Conservation (phyloP, 2,113 vertebrate species). For the Vulpes vulpes region DNA sequence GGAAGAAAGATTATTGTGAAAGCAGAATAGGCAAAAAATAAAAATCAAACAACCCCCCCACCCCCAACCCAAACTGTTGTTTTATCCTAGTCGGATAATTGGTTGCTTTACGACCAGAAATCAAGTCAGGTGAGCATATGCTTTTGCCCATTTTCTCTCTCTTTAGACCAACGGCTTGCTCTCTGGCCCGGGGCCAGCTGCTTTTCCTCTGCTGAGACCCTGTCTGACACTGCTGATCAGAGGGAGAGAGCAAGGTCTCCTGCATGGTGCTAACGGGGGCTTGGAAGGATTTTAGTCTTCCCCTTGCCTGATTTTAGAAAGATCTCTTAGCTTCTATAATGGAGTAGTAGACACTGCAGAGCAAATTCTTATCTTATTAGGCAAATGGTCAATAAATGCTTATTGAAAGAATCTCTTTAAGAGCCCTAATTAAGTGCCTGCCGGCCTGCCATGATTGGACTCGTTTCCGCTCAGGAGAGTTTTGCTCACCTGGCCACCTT, state of each 20-base stretch:
- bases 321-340: background rate
- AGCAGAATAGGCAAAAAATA: background rate
- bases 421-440: background rate
- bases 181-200: constrained; percentile 51
- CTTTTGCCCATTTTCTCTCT: constrained; percentile 9
- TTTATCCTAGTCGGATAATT: constrained; percentile 44
- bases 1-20: constrained; percentile 56
- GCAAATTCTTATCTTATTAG: background rate
- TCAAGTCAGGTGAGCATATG: constrained; percentile 46
- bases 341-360: background rate
- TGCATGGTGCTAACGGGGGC: constrained; percentile 62
- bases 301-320: background rate
- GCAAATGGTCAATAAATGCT: background rate
- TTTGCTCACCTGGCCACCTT: background rate
- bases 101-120: background rate
- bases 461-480: background rate
- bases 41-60: background rate
- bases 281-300: constrained; percentile 39
- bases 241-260: constrained; percentile 77
- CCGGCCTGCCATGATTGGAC: accelerated
- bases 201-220: constrained; percentile 76
- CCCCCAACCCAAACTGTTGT: background rate
- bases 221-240: constrained; percentile 63
- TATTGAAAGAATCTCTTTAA: background rate
- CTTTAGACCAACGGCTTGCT: constrained; percentile 39